Base-by-base conservation (phyloP, 2,113 vertebrate species). In the Lycaon pictus region DNA sequence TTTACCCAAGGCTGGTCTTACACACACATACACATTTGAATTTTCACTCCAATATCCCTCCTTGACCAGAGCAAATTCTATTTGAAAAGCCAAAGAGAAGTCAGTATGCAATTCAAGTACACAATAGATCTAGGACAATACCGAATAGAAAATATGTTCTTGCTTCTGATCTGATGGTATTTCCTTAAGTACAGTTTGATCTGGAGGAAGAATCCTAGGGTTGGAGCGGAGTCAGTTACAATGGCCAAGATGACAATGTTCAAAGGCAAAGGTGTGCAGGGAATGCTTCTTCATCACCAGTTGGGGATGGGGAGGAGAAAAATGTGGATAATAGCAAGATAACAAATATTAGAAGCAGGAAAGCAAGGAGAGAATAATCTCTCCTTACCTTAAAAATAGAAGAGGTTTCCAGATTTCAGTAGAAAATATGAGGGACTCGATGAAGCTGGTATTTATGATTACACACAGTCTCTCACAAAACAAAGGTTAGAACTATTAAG, bases 151-250 rank as follows among this genome's bases (percentile, higher is more conserved):
- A 72, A 83, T 32, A 71, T 4, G 43, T 88, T 62, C 11, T 35
- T 55, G 11, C 11, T 89, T 95, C 67, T 48, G 6, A 23, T 87
- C 69, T 62, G 23, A 80, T 32, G 58, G 19, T 55, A 48, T 60
- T 51, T 92, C 48, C 90, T 96, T n/a, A 95, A 65, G 60, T 77
- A 95, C 3, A 56, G 25, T n/a, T 67, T 65, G 22, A 19, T 87
- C 55, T 71, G 53, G 32, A 86, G 69, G 29, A 67, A 63, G 69
- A 77, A 43, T 35, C 60, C 25, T 35, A 2, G 12, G 22, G 13
- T 65, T 48, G 87, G 15, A 20, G 7, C 55, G 43, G 56, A 88
- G 55, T 65, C 35, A 19, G 79, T n/a, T 91, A 32, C 43, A 80
- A 22, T 32, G 53, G 32, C 20, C 53, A 95, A 72, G 63, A 83